These are phyloP conservation scores for Samia ricini DNA, from an alignment of 1,140 invertebrate species.

Conservation along the genomic window DNA sequence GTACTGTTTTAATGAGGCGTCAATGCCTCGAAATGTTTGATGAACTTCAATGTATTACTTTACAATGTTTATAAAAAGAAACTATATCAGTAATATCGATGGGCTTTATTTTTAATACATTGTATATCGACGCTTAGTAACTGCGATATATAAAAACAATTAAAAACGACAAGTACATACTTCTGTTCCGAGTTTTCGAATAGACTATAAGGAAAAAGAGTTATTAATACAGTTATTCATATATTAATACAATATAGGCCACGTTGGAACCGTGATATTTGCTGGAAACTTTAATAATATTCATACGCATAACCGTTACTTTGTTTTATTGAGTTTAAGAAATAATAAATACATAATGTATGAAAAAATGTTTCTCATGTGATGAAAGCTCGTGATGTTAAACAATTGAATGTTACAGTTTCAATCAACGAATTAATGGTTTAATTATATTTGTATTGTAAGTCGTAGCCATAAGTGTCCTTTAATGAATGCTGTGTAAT, in stretches of 20 bases:
- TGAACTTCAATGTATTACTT: background rate
- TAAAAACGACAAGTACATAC: too few species aligned
- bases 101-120: background rate
- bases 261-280: background rate
- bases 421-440: too few species aligned
- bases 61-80: background rate
- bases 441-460: too few species aligned
- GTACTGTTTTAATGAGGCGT: background rate
- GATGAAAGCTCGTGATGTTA: too few species aligned
- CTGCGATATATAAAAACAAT: background rate
- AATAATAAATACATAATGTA: too few species aligned
- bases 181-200: background rate
- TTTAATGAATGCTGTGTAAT: too few species aligned
- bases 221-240: background rate
- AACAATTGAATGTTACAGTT: too few species aligned
- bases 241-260: background rate
- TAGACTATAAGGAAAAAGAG: background rate
- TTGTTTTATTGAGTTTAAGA: too few species aligned
- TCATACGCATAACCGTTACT: too few species aligned
- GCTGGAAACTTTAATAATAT: background rate
- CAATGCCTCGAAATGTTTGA: background rate
- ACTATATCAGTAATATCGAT: too few species aligned
- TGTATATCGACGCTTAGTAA: background rate
- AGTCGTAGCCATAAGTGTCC: too few species aligned
- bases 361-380: too few species aligned